Evolutionary conservation across 2,797 vertebrate genomes (phyloP), one percentile per base, ranked within the genome.

Genomic region (Alcedo atthis): DNA sequence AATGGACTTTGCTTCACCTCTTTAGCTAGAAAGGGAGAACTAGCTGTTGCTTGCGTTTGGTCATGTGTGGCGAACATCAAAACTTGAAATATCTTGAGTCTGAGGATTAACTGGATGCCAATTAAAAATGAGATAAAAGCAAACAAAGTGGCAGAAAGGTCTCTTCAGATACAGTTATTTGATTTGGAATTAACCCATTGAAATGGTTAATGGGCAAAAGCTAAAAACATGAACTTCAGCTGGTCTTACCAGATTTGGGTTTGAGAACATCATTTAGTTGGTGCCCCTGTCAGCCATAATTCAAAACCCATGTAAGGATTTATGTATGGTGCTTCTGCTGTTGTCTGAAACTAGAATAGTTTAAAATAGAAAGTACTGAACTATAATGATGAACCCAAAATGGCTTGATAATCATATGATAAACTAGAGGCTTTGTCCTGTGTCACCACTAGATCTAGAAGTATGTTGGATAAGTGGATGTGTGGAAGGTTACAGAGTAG

Each of bases 41-140:
- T 32, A 46, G 67, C 35, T 81, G 61, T 89, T 92, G 64, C 30
- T 84, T 91, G 49, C 32, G 83, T 85, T 84, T 90, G 61, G 51
- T 90, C 21, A 6, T 37, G 21, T 91, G 37, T 30, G 48, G 37
- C 35, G 61, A 91, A 32, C 15, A 84, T 37, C 33, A 81, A 62
- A 85, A 74, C 33, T 73, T 90, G 37, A 37, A 74, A 30, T 12
- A 10, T 70, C 25, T 85, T n/a, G 15, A 9, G 17, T 85, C 49
- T 67, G 70, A 74, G 35, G 63, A 40, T 90, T 87, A 74, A 33
- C 48, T 71, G 37, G 59, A 82, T 79, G n/a, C 67, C 43, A 64
- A 4, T 57, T 81, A 45, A 86, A 69, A 90, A 25, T 28, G 32
- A 89, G 37, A 70, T 77, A 48, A 82, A 66, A 46, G 51, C 66